Evolutionary conservation across 2,888 invertebrate genomes (phyloP), one percentile per base, ranked within the genome.

Genomic region (Platycnemis pennipes): DNA sequence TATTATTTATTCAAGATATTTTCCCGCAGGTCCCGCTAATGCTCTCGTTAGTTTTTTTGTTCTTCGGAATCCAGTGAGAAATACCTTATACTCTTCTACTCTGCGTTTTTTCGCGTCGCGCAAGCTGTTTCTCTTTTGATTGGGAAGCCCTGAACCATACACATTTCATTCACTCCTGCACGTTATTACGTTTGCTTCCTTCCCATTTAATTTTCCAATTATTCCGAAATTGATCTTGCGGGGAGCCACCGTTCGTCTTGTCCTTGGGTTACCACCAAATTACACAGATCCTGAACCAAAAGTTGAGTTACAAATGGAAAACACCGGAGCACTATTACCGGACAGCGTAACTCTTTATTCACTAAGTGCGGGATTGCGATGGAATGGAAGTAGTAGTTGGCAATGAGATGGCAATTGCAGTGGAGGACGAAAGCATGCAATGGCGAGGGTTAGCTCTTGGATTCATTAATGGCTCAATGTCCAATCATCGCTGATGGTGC

Each of bases 1-100:
- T 77, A 77, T 77, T 77, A 77, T 77, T 77, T 77, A 77, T 77
- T 77, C 77, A 77, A 77, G 77, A 77, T 77, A 77, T 77, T 77
- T 77, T 77, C 77, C 77, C 77, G 77, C 13, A 13, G 13, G 77
- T 37, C 37, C 37, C 31, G 3, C 77, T 37, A 26, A 31, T 77
- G 31, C 77, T 16, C 31, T 37, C 31, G 77, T 37, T 77, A 16
- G 4, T 37, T 77, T 77, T 77, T 77, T 77, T 77, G 37, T 37
- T 0, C 13, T 13, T 4, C 11, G 77, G 37, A 77, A 77, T 77
- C 16, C 16, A 13, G 31, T 77, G 77, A 37, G 37, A 77, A 77
- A 77, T 77, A 11, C 77, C 26, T 1, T 77, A 49, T 4, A 11
- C 37, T 63, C 8, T n/a, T 26, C 5, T n/a, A 2, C 26, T 7